Conservation (phyloP, 2,113 vertebrate genomes). For the Okapia johnstoni region DNA sequence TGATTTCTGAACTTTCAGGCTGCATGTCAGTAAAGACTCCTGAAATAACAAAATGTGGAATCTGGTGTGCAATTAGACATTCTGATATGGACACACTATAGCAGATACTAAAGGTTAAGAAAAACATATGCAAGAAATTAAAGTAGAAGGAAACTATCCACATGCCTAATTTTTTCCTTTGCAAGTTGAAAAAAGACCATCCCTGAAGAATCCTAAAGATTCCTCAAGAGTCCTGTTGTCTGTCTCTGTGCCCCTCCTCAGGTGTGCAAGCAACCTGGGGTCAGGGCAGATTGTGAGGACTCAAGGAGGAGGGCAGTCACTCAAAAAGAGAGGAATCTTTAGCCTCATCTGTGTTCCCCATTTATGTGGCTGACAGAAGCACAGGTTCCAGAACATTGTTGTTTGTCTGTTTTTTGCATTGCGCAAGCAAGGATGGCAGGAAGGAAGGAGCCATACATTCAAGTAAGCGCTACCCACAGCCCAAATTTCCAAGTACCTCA, state of each 20-base stretch:
- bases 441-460: not conserved
- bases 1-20: not conserved
- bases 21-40: not conserved
- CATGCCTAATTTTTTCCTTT: not conserved
- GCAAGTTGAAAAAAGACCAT: not conserved
- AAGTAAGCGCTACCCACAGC: not conserved
- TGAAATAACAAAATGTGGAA: not conserved
- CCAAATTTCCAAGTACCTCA: not conserved
- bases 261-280: fast-evolving
- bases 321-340: not conserved
- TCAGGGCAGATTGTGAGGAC: not conserved
- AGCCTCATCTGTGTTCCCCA: not conserved
- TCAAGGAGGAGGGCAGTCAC: not conserved
- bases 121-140: not conserved
- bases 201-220: not conserved
- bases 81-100: not conserved
- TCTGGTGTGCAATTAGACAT: not conserved
- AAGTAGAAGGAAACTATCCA: not conserved
- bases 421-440: not conserved
- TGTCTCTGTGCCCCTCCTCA: too few relatives aligned
- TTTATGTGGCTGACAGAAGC: not conserved
- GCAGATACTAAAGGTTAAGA: not conserved
- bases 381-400: not conserved
- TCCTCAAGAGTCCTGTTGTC: too few relatives aligned
- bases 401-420: not conserved